Evolutionary conservation across 2,113 vertebrate genomes (phyloP), one percentile per base, ranked within the genome.

Genomic region (Anseranas semipalmata): DNA sequence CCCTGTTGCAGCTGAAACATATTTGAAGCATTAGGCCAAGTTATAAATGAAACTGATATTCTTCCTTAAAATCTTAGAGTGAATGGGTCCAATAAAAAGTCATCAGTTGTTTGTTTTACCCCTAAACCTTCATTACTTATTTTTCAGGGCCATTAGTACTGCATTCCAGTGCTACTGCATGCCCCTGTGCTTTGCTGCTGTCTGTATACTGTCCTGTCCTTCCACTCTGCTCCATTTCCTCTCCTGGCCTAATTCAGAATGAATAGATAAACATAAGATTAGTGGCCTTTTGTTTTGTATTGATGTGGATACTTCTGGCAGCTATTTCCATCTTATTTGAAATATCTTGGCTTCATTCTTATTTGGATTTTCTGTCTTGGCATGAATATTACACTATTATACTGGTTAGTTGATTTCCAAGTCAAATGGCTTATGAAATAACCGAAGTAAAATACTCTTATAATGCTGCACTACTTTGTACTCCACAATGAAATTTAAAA

Each of bases 381-480:
- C 94, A 77, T 85, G 66, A 92, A 67, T 89, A 90, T 92, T 95
- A 46, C 73, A 55, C 35, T 85, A 8, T 96, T 94, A 79, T 87
- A 89, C 85, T 92, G 80, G 83, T 96, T 97, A 94, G 94, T 66
- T 89, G 55, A 32, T 75, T 95, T 91, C 95, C 92, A 98, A 97
- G 93, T 88, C 67, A 95, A 90, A 94, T 81, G 94, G 90, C 85
- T 97, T 98, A 96, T 91, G 96, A 97, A 97, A 88, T 82, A 96
- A 95, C 84, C 50, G 45, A 95, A 94, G 94, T 85, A 92, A 97
- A 97, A 81, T 48, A 46, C 55, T 83, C 59, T 93, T 96, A 71
- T 59, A 97, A 87, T 95, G 67, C 45, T 87, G 12, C 85, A 83
- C 67, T 92, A 87, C 71, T 97, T 97, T 94, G 72, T 46, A 63